Evolutionary conservation across 1,140 invertebrate genomes (phyloP).

Genomic region (Onthophagus taurus): DNA sequence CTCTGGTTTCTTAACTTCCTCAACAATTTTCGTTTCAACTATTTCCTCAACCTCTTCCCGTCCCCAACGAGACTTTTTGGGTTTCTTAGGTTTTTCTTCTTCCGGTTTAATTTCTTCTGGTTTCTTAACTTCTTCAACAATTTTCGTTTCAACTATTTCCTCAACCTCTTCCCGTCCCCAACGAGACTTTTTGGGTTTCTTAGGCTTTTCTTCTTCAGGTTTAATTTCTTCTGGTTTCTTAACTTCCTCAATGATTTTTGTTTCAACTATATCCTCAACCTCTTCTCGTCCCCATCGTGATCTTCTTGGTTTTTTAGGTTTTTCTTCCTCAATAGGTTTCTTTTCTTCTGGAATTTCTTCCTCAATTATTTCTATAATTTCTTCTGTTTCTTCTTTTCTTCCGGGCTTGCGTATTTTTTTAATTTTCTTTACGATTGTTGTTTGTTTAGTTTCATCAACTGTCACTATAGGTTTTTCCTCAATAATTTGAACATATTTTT

Average conservation of each 20-base stretch:
- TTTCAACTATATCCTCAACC: too few species aligned
- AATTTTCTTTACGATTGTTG: slow-evolving; percentile 20
- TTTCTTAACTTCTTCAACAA: neutral
- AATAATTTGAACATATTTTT: slow-evolving; percentile 34
- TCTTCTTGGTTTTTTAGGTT: slow-evolving; percentile 27
- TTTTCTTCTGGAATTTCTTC: slow-evolving; percentile 8
- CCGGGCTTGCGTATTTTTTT: slow-evolving; percentile 31
- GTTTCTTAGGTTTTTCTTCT: slow-evolving; percentile 1
- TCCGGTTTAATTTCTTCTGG: neutral
- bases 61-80: neutral
- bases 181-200: neutral
- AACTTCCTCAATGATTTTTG: too few species aligned
- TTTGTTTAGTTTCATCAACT: slow-evolving; percentile 19
- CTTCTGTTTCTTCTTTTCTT: slow-evolving; percentile 21
- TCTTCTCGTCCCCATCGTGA: too few species aligned
- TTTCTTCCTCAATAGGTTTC: slow-evolving; percentile 3
- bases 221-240: slow-evolving; percentile 17
- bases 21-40: slow-evolving; percentile 34
- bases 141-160: slow-evolving; percentile 7
- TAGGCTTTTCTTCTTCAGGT: slow-evolving; percentile 35
- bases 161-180: neutral
- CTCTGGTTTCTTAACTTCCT: slow-evolving; percentile 2
- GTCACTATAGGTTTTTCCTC: slow-evolving; percentile 22
- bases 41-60: slow-evolving; percentile 15
- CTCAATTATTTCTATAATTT: slow-evolving; percentile 20